Evolutionary conservation across 2,888 invertebrate genomes (phyloP).

Genomic region (Diarsia brunnea): DNA sequence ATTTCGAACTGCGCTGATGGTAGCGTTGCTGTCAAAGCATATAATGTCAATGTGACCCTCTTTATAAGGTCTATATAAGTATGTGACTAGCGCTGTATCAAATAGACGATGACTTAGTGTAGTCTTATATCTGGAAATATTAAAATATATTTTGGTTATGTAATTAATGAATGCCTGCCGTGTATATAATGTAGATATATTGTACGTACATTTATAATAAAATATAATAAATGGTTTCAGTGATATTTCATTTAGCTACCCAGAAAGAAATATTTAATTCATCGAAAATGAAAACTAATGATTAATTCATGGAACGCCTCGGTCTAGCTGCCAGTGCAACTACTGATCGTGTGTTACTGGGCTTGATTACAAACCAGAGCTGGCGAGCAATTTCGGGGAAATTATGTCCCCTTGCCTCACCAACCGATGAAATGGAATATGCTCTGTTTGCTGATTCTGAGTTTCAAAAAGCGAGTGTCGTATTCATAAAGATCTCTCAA

Average conservation of each 20-base stretch:
- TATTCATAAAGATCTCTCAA: too few species aligned
- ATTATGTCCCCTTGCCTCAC: too few species aligned
- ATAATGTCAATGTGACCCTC: constrained; percentile 20
- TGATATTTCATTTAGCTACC: constrained; percentile 64
- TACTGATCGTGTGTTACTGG: too few species aligned
- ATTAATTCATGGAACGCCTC: neutral
- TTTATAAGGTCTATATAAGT: constrained; percentile 48
- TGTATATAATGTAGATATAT: constrained; percentile 88
- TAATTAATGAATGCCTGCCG: constrained; percentile 72
- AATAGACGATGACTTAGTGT: constrained; percentile 75
- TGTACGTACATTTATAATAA: constrained; percentile 83
- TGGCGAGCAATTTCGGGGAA: too few species aligned
- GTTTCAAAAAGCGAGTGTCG: too few species aligned
- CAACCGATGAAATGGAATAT: too few species aligned
- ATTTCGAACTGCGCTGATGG: neutral
- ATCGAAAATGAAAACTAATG: too few species aligned
- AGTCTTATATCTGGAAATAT: constrained; percentile 72
- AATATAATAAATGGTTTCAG: constrained; percentile 83
- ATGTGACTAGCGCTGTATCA: constrained; percentile 59
- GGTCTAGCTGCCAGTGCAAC: neutral
- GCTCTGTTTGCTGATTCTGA: too few species aligned
- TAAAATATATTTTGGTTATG: constrained; percentile 63
- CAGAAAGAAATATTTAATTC: neutral
- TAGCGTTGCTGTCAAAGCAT: neutral
- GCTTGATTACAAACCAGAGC: too few species aligned